Percentiles rank a stretch among this genome's conserved stretches.
phyloP scores from a whole-genome alignment of 2,797 vertebrate genomes.

The Schizothorax lantsangensis region DNA sequence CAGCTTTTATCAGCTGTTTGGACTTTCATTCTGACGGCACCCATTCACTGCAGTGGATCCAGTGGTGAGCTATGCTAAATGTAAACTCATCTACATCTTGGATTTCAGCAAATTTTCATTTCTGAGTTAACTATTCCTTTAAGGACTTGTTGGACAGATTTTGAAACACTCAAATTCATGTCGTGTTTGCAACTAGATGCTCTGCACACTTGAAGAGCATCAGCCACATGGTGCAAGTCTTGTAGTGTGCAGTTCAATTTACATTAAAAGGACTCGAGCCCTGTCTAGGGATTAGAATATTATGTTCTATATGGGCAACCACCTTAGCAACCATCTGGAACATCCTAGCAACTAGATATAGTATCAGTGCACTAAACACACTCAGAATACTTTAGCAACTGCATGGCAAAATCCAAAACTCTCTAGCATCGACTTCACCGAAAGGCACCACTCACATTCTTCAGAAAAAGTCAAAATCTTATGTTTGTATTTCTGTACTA shows the following conservation, averaged over 20 bases:
- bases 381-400: neutral
- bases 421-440: neutral
- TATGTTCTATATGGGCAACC: neutral
- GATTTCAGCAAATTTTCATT: neutral
- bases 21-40: neutral
- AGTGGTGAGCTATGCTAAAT: neutral
- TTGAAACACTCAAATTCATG: neutral
- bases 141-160: neutral
- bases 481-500: too few relatives aligned
- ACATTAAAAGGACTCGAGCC: neutral
- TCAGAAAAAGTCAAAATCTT: neutral
- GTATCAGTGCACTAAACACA: neutral
- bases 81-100: neutral
- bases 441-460: neutral
- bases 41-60: neutral
- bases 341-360: neutral
- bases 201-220: neutral
- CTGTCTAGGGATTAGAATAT: neutral
- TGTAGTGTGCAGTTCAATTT: neutral
- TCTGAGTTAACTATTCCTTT: too few relatives aligned
- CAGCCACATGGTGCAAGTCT: neutral
- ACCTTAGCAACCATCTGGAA: constrained; percentile 9
- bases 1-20: neutral
- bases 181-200: neutral
- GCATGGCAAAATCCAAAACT: neutral